Evolutionary conservation across 2,113 vertebrate genomes (phyloP).

Genomic region (Pseudorectes ferrugineus): DNA sequence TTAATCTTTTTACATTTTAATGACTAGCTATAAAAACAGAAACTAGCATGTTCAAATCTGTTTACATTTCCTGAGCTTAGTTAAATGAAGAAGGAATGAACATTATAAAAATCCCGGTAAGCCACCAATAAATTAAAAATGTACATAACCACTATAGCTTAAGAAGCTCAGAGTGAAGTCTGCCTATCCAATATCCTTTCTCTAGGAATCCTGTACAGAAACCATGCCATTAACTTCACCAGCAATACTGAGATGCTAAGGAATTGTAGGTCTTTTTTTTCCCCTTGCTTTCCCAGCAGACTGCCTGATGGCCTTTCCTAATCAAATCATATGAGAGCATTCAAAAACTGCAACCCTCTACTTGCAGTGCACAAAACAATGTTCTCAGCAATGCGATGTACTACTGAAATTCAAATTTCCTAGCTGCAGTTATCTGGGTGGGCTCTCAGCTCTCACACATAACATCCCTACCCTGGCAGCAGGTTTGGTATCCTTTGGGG

Average conservation of each 20-base stretch:
- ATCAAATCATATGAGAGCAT: not conserved
- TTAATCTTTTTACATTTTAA: conserved; percentile 59
- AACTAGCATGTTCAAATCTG: conserved; percentile 47
- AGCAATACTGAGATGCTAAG: not conserved
- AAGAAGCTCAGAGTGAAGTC: not conserved
- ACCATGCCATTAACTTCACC: not conserved
- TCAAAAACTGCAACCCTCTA: not conserved
- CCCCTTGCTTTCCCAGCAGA: not conserved
- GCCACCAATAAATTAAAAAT: conserved; percentile 54
- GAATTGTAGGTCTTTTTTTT: not conserved
- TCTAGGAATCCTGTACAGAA: not conserved
- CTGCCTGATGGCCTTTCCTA: not conserved
- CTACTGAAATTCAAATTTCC: not conserved
- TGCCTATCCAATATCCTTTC: not conserved
- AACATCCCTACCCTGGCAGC: not conserved
- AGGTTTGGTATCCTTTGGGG: not conserved
- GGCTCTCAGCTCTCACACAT: not conserved
- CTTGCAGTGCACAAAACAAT: not conserved
- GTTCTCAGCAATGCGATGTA: not conserved
- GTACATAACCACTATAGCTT: not conserved
- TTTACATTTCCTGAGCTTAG: conserved; percentile 68
- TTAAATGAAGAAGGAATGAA: conserved; percentile 58
- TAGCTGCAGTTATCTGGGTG: not conserved
- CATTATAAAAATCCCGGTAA: conserved; percentile 11
- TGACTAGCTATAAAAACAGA: conserved; percentile 57